Conservation (phyloP, 2,797 vertebrate species). For the Phoebastria nigripes region DNA sequence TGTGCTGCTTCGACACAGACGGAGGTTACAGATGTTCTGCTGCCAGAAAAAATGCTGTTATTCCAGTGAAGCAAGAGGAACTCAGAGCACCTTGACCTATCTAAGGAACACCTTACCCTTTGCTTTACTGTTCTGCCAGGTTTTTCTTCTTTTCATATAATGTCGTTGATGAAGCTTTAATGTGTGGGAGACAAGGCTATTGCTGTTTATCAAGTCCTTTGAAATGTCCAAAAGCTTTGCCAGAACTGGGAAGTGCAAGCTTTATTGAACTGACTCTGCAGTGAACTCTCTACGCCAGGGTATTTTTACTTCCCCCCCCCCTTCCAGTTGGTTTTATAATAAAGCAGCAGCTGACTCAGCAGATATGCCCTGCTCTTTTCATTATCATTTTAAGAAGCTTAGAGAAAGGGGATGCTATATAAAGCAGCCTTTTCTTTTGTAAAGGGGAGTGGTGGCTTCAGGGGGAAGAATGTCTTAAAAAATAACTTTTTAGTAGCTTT, state of each 20-base stretch:
- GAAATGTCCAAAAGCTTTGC: slow-evolving; percentile 68
- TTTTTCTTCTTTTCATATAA: slow-evolving; percentile 67
- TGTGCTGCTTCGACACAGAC: slow-evolving; percentile 48
- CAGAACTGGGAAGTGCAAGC: slow-evolving; percentile 35
- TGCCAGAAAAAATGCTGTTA: slow-evolving; percentile 62
- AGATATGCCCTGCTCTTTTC: background rate
- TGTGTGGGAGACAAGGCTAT: slow-evolving; percentile 75
- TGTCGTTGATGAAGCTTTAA: slow-evolving; percentile 45
- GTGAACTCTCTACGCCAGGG: slow-evolving; percentile 41
- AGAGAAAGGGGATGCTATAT: background rate
- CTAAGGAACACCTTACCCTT: slow-evolving; percentile 75
- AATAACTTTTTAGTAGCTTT: background rate
- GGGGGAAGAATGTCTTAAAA: background rate
- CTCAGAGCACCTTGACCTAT: slow-evolving; percentile 78
- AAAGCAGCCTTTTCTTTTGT: background rate
- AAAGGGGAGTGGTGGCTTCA: background rate
- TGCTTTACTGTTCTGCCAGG: slow-evolving; percentile 62
- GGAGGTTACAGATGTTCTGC: slow-evolving; percentile 57
- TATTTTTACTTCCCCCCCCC: background rate
- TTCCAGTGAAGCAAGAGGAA: slow-evolving; percentile 59
- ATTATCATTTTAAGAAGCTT: background rate
- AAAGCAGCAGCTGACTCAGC: slow-evolving; percentile 25
- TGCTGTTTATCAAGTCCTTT: slow-evolving; percentile 76
- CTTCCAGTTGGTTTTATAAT: background rate
- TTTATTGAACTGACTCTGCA: slow-evolving; percentile 65